Base-by-base conservation (phyloP, 2,113 vertebrate genomes). In the Pavo muticus region DNA sequence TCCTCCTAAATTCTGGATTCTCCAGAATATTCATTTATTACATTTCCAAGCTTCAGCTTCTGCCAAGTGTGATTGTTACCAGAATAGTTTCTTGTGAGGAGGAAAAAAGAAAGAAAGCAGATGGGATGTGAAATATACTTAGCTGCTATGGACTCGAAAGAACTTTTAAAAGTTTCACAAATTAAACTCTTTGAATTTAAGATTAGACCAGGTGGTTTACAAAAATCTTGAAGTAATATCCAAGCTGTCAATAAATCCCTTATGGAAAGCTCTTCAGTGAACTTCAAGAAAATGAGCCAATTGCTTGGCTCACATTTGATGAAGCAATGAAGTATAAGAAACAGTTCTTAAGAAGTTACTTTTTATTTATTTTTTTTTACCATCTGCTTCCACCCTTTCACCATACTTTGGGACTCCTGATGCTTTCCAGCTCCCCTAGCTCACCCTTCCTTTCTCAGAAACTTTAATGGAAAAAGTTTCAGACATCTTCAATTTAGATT, bases 121-220 rank as follows among this genome's bases (percentile, higher is more conserved):
- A 93, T 96, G 92, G 94, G 47, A 86, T 81, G 80, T 86, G 69
- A 90, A 94, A 93, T 86, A 70, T 32, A 84, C 65, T 94, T 86
- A 84, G 44, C 73, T 93, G 73, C 73, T 87, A 42, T 1, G 52
- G 70, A 71, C 67, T 89, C 47, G 44, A 73, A 37, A 80, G 87
- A 83, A 77, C 39, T 90, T 91, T 4, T 0, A 24, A 59, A 92
- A 79, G 7, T 83, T 90, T 82, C 52, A 77, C 74, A 92, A 93
- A 90, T 91, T 76, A 84, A 93, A 87, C 44, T 87, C 73, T 87
- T 77, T 87, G 76, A 94, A 82, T 67, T 86, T 61, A 68, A 92
- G 84, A 94, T 90, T 81, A 87, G 86, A 84, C 52, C 91, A 95
- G 91, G 84, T 92, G 94, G 76, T 92, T 95, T 91, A 78, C 84